Conservation (phyloP, 2,797 vertebrate genomes). For the Euthynnus affinis region DNA sequence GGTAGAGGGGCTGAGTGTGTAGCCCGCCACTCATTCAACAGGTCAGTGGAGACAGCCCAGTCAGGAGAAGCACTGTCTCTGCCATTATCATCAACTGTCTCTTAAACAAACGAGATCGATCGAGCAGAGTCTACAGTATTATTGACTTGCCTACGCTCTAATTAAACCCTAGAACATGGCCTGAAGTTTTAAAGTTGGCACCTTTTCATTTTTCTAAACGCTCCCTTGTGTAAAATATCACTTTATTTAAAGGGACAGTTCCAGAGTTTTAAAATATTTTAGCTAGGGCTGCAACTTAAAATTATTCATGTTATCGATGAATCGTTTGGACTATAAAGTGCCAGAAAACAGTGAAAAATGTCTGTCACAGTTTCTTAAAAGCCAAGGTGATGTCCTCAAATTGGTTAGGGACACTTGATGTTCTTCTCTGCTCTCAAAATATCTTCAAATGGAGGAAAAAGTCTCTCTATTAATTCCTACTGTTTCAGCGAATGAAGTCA, state of each 20-base stretch:
- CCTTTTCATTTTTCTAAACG: not conserved
- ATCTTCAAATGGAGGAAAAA: too few species aligned
- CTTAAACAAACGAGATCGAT: slow-evolving; percentile 41
- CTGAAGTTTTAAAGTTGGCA: slow-evolving; percentile 16
- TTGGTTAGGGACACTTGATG: not conserved
- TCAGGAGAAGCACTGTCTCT: slow-evolving; percentile 28
- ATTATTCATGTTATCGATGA: not conserved
- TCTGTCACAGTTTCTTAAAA: too few species aligned
- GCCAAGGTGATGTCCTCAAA: not conserved
- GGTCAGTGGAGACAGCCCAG: slow-evolving; percentile 19
- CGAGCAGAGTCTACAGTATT: slow-evolving; percentile 8
- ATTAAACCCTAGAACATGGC: slow-evolving; percentile 20
- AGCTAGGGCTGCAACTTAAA: not conserved
- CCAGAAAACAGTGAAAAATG: too few species aligned
- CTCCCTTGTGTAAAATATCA: not conserved
- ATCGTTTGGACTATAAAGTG: too few species aligned
- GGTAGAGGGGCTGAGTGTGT: too few species aligned
- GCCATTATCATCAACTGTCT: slow-evolving; percentile 31
- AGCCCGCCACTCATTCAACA: slow-evolving; percentile 45
- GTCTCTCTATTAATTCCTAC: slow-evolving; percentile 12
- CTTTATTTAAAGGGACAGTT: not conserved
- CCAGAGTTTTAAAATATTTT: not conserved
- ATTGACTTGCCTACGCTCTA: not conserved
- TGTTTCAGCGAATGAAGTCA: slow-evolving; percentile 41
- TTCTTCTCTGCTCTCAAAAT: not conserved